Base-by-base conservation (phyloP, 1,140 invertebrate genomes). In the Drosophila pandora region DNA sequence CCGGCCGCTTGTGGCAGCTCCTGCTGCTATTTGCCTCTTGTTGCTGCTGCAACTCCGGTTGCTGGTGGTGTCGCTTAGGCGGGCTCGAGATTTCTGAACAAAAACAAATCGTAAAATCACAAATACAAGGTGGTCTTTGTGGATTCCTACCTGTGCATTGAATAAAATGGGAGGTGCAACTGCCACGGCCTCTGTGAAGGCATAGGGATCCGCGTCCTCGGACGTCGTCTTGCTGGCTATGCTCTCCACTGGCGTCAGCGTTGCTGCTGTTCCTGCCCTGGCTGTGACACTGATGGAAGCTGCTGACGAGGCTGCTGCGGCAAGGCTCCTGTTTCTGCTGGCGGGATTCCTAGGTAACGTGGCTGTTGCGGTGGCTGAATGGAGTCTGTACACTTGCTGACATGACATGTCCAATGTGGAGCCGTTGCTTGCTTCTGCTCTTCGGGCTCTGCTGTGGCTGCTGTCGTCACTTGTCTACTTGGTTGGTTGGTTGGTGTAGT, bases 161-260 rank as follows among this genome's bases (percentile, higher is more conserved):
- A 91, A 91, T 87, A 91, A 79, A 78, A 84, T 79, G 70, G 90
- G 87, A 58, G 91, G 83, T 71, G 90, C 78, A 55, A 85, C 77
- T 87, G 90, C 72, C 76, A 89, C 74, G 60, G 91, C 87, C 76
- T 91, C 91, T 79, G 91, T 91, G 71, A 91, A 91, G 55, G 90
- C 91, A 90, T 91, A 91, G 52, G 91, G 91, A 91, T 91, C 91
- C 74, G 90, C 82, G 79, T 91, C 91, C 79, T 91, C 90, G 58
- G 78, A 65, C 79, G 87, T 87, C 68, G 69, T 90, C 76, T 87
- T 87, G 71, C 53, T 67, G 82, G 59, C 67, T 34, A 73, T 76
- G 52, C 77, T 76, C 73, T 79, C 83, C 63, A 65, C 67, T 13
- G 76, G 69, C 62, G 77, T 62, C 75, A 74, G 64, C 67, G 65